Conservation (phyloP, 2,797 vertebrate species). For the Selene dorsalis region DNA sequence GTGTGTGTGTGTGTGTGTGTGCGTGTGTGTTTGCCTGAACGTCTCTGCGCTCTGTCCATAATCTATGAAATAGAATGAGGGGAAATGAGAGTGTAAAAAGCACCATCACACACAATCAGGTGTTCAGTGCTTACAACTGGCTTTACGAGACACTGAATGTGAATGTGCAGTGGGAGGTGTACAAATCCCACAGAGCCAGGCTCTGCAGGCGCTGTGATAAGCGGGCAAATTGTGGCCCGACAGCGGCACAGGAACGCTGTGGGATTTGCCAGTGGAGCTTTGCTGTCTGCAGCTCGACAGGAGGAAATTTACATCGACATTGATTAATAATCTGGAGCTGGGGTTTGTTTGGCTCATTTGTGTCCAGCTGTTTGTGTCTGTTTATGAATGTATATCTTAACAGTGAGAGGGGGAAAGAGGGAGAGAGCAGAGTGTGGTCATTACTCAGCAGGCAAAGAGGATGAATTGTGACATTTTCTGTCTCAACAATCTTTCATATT, state of each 20-base stretch:
- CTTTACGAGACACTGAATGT: conserved; percentile 55
- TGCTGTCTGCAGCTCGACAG: conserved; percentile 11
- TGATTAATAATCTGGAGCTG: conserved; percentile 45
- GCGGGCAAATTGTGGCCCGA: conserved; percentile 52
- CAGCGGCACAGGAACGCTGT: conserved; percentile 39
- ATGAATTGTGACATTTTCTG: conserved; percentile 64
- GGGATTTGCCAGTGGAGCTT: conserved; percentile 35
- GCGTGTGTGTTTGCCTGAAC: conserved; percentile 18
- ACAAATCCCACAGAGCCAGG: conserved; percentile 46
- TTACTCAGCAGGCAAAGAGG: conserved; percentile 51
- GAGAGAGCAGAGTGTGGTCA: conserved; percentile 26
- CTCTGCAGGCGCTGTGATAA: conserved; percentile 53
- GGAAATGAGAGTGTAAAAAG: conserved; percentile 45
- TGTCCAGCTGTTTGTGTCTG: conserved; percentile 39
- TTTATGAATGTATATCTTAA: conserved; percentile 47
- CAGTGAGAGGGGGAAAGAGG: background rate
- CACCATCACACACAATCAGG: conserved; percentile 69
- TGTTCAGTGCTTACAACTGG: conserved; percentile 67
- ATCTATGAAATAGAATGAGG: conserved; percentile 50
- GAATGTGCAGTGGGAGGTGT: conserved; percentile 63
- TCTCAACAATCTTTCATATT: conserved; percentile 59
- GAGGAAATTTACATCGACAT: conserved; percentile 35
- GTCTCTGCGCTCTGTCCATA: conserved; percentile 42
- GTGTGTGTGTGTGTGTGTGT: conserved; percentile 24
- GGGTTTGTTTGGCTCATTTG: conserved; percentile 45